phyloP scores from a whole-genome alignment of 2,797 vertebrate genomes.

The Paramormyrops hopkinsi region DNA sequence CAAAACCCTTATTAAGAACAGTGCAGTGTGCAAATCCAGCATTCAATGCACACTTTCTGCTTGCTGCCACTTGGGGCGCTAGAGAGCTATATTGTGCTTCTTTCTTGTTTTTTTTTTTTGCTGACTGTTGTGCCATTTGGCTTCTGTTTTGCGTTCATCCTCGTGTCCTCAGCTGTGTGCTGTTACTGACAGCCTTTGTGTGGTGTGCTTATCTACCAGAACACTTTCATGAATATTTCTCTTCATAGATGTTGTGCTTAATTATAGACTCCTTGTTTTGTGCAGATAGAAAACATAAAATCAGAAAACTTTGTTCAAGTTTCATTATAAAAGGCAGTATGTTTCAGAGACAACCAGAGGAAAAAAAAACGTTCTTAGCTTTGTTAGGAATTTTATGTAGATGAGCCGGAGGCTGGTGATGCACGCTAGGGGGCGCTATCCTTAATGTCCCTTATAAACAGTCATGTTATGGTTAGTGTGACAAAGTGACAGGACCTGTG shows the following conservation, averaged over 20 bases:
- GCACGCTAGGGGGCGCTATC: not conserved
- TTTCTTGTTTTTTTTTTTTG: not conserved
- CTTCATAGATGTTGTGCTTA: not conserved
- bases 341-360: not conserved
- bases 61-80: constrained; percentile 37
- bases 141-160: not conserved
- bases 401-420: not conserved
- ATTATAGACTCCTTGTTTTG: not conserved
- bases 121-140: not conserved
- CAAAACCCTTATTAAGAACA: not conserved
- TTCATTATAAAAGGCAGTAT: not conserved
- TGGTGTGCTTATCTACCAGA: constrained; percentile 32
- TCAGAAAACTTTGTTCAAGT: not conserved
- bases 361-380: not conserved
- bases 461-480: not conserved
- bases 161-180: constrained; percentile 16
- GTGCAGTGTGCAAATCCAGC: constrained; percentile 8
- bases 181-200: not conserved
- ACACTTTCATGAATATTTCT: not conserved
- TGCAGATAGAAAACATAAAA: not conserved
- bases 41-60: constrained; percentile 20
- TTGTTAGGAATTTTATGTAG: not conserved
- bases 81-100: constrained; percentile 25
- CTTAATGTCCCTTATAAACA: not conserved
- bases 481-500: not conserved